Conservation (phyloP, 2,113 vertebrate genomes). For the Megaceryle torquata region DNA sequence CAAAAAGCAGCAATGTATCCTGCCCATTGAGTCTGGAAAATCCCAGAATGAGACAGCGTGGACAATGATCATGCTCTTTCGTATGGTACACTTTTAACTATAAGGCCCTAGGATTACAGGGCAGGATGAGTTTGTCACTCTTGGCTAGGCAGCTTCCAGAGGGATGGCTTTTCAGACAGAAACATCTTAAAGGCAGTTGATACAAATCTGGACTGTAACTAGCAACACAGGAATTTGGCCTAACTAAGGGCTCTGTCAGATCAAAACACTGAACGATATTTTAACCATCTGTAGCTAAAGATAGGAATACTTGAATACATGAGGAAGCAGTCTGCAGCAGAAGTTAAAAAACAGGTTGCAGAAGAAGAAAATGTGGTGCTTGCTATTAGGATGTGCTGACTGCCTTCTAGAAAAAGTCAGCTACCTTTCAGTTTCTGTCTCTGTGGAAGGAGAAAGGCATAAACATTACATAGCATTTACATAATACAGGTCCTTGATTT, state of each 20-base stretch:
- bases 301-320: background rate
- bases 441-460: background rate
- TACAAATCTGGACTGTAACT: background rate
- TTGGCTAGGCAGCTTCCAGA: background rate
- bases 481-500: background rate
- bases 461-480: background rate
- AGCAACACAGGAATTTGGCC: background rate
- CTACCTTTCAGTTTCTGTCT: background rate
- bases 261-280: background rate
- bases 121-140: background rate
- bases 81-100: background rate
- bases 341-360: background rate
- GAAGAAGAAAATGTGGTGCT: background rate
- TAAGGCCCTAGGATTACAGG: background rate
- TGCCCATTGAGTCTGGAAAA: background rate
- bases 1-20: background rate
- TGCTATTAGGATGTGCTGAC: background rate
- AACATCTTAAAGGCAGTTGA: background rate
- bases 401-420: background rate
- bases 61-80: background rate
- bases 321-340: background rate
- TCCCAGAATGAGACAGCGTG: background rate
- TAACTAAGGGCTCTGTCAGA: background rate
- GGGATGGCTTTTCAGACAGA: background rate
- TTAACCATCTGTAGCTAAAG: background rate